phyloP scores from a whole-genome alignment of 2,113 vertebrate genomes.

The Xiphorhynchus elegans region DNA sequence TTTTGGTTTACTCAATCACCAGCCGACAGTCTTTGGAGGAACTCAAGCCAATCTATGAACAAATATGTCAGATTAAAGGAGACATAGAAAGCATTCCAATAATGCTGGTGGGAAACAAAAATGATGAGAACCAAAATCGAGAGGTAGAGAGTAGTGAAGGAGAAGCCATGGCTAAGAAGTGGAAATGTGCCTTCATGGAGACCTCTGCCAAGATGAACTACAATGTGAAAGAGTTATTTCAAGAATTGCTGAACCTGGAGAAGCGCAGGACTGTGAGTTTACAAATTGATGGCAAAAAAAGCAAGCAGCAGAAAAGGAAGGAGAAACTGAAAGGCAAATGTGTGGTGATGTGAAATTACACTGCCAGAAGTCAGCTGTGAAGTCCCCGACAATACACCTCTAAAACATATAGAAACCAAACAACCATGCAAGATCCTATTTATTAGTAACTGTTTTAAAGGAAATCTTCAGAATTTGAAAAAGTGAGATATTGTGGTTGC shows the following conservation, averaged over 20 bases:
- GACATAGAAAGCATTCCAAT: conserved; percentile 83
- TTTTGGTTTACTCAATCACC: conserved; percentile 84
- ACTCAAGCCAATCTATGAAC: conserved; percentile 83
- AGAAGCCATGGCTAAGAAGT: conserved; percentile 80
- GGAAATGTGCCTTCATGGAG: conserved; percentile 87
- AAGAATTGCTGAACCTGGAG: conserved; percentile 83
- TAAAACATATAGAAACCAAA: not conserved
- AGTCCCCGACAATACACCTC: not conserved
- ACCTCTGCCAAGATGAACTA: conserved; percentile 84
- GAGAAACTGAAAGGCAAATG: conserved; percentile 86
- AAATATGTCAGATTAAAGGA: conserved; percentile 86
- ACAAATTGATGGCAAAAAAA: conserved; percentile 84
- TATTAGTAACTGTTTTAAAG: conserved; percentile 42
- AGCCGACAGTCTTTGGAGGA: conserved; percentile 84
- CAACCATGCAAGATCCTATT: conserved; percentile 14
- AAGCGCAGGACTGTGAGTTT: conserved; percentile 85
- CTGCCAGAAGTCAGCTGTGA: not conserved
- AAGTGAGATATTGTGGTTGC: not conserved
- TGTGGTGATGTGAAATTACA: conserved; percentile 77
- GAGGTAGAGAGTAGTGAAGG: conserved; percentile 80
- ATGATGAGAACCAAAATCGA: conserved; percentile 79
- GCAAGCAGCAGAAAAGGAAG: conserved; percentile 84
- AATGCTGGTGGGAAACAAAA: conserved; percentile 86
- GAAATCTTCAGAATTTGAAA: not conserved
- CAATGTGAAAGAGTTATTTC: conserved; percentile 84